Percentiles rank a stretch among this genome's conserved stretches.
Conservation (phyloP, 2,797 vertebrate species). For the Lepilemur septentrionalis region DNA sequence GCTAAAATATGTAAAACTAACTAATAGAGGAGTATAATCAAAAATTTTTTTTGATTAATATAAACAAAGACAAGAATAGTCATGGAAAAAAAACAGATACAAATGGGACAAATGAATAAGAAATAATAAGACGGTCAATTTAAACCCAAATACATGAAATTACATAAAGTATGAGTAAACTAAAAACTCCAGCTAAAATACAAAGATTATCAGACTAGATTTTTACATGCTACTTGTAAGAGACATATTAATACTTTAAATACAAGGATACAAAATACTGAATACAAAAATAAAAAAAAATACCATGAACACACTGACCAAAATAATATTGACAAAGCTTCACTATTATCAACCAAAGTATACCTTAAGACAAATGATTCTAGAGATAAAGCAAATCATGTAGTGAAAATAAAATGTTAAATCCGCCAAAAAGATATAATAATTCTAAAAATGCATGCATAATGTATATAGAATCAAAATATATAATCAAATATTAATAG, state of each 20-base stretch:
- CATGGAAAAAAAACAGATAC: neutral
- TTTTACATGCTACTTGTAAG: neutral
- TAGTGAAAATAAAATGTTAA: neutral
- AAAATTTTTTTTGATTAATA: neutral
- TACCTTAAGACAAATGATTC: neutral
- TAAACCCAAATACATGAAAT: neutral
- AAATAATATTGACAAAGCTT: neutral
- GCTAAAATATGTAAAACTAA: neutral
- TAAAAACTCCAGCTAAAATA: neutral
- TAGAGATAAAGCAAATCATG: neutral
- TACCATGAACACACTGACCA: neutral
- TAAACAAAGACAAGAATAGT: neutral
- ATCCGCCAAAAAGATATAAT: neutral
- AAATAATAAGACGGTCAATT: neutral
- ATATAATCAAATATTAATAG: neutral
- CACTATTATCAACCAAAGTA: neutral
- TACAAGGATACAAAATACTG: neutral
- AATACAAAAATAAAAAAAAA: neutral
- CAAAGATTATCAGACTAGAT: neutral
- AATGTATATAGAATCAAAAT: neutral
- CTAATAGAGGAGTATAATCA: neutral
- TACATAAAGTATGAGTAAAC: neutral
- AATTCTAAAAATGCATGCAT: constrained; percentile 1
- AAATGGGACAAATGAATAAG: neutral
- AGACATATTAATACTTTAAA: neutral